Conservation (phyloP, 1,140 invertebrate species). For the Aphaenogaster floridana region DNA sequence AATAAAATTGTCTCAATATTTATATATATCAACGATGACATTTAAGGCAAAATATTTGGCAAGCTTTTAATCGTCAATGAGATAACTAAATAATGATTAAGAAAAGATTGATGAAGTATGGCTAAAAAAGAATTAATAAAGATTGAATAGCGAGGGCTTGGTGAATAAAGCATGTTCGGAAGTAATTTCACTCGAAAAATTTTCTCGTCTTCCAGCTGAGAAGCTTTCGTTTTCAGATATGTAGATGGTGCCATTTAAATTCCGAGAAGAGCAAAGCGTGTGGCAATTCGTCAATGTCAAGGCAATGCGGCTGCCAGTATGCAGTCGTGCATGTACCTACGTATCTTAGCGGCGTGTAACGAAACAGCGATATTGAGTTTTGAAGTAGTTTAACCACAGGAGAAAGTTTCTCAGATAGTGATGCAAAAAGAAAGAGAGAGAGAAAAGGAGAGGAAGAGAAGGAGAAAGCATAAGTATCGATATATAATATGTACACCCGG, state of each 20-base stretch:
- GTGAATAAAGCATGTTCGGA: constrained; percentile 22
- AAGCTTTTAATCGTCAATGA: neutral
- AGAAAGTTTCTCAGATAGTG: constrained; percentile 50
- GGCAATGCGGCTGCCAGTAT: constrained; percentile 44
- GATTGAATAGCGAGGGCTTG: neutral
- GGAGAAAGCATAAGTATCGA: neutral
- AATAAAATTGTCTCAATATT: neutral
- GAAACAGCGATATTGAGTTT: constrained; percentile 59
- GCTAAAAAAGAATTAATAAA: constrained; percentile 27
- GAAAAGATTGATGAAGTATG: neutral
- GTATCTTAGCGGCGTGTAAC: constrained; percentile 47
- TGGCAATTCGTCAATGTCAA: constrained; percentile 63
- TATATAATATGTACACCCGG: neutral
- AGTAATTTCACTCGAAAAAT: constrained; percentile 49
- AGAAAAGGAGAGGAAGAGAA: neutral
- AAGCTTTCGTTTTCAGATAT: constrained; percentile 39
- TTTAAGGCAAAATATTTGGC: constrained; percentile 1
- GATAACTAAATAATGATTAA: constrained; percentile 7
- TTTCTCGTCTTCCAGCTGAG: constrained; percentile 4
- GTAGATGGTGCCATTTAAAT: constrained; percentile 56
- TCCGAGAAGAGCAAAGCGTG: constrained; percentile 26
- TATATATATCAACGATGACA: neutral
- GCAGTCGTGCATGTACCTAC: constrained; percentile 22
- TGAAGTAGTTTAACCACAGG: constrained; percentile 46
- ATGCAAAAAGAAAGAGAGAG: neutral